phyloP scores from a whole-genome alignment of 2,888 invertebrate genomes.

The Hypomecis atomaria region DNA sequence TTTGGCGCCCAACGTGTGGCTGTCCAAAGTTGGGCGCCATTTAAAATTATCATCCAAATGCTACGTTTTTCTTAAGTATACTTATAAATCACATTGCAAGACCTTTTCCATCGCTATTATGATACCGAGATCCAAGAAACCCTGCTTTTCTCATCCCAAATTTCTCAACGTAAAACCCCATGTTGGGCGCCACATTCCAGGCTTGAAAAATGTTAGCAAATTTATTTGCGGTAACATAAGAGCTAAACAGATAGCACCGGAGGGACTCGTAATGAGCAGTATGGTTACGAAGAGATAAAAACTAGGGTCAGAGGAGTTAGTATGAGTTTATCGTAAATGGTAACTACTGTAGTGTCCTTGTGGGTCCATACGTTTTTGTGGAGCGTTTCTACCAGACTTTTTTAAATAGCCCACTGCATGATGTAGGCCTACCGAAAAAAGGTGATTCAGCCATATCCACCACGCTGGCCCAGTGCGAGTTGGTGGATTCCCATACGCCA shows the following conservation, averaged over 20 bases:
- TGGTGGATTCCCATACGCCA: no score
- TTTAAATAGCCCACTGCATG: no score
- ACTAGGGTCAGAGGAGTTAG: no score
- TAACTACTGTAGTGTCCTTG: background rate
- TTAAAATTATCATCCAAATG: background rate
- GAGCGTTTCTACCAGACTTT: no score
- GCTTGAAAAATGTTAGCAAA: constrained; percentile 29
- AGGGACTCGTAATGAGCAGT: constrained; percentile 7
- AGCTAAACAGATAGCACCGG: constrained; percentile 15
- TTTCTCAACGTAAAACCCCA: constrained; percentile 7
- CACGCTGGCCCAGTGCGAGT: no score
- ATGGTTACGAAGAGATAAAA: constrained; percentile 6
- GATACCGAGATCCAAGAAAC: constrained; percentile 2
- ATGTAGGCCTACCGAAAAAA: no score
- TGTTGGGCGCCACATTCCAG: constrained; percentile 34
- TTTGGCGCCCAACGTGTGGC: background rate
- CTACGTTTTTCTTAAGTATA: background rate
- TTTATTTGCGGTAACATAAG: constrained; percentile 26
- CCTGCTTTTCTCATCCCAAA: constrained; percentile 7
- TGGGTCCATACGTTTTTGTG: no score
- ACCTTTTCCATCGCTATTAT: background rate
- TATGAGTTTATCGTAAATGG: background rate
- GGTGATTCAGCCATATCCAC: no score
- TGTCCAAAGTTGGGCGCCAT: constrained; percentile 11
- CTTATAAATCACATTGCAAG: background rate